These are phyloP conservation scores for Grus americana DNA, from an alignment of 2,113 vertebrate species.

Conservation along the genomic window DNA sequence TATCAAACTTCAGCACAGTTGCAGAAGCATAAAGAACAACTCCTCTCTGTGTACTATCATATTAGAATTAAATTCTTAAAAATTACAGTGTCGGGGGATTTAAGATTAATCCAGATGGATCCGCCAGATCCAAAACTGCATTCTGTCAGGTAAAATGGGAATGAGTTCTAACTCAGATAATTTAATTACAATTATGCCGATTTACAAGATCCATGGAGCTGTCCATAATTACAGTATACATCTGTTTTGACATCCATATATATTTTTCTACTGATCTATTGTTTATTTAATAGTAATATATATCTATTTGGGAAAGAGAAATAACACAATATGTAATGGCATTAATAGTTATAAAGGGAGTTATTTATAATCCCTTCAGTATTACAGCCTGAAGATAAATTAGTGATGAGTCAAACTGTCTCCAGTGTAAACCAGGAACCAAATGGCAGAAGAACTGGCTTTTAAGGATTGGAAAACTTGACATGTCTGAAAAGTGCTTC, in stretches of 20 bases:
- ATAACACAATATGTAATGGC: neutral
- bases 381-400: conserved; percentile 20
- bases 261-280: neutral
- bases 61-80: neutral
- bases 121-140: neutral
- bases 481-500: conserved; percentile 5
- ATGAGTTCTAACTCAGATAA: neutral
- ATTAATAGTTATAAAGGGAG: neutral
- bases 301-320: neutral
- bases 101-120: neutral
- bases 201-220: neutral
- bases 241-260: neutral
- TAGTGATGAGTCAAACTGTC: neutral
- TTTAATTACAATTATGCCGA: neutral
- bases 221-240: neutral
- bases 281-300: neutral
- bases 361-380: neutral
- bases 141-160: neutral
- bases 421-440: conserved; percentile 8
- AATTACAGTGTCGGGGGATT: neutral
- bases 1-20: neutral
- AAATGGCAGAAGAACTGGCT: conserved; percentile 17
- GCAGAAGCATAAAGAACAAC: neutral
- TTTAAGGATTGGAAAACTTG: conserved; percentile 51
- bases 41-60: neutral